Percentiles rank a stretch among this genome's conserved stretches.
Evolutionary conservation across 2,113 vertebrate species (phyloP).

Genomic region (Struthio camelus): DNA sequence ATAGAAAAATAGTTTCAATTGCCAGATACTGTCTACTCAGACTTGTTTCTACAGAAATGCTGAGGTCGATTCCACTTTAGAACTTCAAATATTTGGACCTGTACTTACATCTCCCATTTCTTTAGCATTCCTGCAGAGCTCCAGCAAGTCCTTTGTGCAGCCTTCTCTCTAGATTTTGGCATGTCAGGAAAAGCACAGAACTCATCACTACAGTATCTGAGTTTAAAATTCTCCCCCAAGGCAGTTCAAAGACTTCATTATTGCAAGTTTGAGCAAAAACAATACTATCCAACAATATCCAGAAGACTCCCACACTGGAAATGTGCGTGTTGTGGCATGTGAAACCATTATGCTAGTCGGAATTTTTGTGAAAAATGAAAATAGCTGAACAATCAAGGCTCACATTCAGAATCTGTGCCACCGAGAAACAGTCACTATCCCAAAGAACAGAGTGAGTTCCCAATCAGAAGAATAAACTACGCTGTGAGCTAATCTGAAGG

Average conservation of each 20-base stretch:
- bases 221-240: background rate
- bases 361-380: background rate
- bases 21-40: background rate
- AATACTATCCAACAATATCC: background rate
- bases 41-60: slow-evolving; percentile 9
- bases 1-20: slow-evolving; percentile 15
- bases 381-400: background rate
- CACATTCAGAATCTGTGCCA: background rate
- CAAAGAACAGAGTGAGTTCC: background rate
- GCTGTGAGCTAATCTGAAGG: background rate
- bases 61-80: background rate
- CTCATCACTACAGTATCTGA: background rate
- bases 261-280: background rate
- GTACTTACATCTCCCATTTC: background rate
- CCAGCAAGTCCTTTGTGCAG: background rate
- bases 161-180: background rate
- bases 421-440: background rate
- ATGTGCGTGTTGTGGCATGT: background rate
- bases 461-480: background rate
- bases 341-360: background rate
- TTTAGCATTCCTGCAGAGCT: background rate
- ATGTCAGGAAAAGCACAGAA: background rate
- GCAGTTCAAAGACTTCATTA: background rate
- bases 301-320: background rate
- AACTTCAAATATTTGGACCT: background rate